These are phyloP conservation scores for Lottia gigantea DNA, from an alignment of 2,888 invertebrate genomes.

Conservation along the genomic window DNA sequence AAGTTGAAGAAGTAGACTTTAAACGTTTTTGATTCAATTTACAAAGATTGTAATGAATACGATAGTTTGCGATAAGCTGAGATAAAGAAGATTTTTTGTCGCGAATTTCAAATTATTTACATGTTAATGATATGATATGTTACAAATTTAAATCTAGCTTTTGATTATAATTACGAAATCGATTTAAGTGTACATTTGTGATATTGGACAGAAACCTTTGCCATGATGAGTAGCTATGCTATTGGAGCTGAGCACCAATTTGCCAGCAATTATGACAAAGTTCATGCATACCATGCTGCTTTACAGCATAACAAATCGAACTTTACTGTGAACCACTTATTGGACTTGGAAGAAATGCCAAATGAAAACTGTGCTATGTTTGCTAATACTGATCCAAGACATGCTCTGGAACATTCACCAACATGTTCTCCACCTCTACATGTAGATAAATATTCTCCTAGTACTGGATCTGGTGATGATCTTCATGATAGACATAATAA, in stretches of 20 bases:
- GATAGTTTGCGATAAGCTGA: too few species aligned
- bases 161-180: too few species aligned
- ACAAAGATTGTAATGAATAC: too few species aligned
- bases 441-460: conserved; percentile 20
- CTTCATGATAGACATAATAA: conserved; percentile 16
- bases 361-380: conserved; percentile 59
- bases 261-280: conserved; percentile 47
- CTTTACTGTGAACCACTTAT: conserved; percentile 54
- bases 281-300: conserved; percentile 46
- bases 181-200: too few species aligned
- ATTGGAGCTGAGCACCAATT: conserved; percentile 46
- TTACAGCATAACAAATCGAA: conserved; percentile 52
- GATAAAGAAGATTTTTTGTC: too few species aligned
- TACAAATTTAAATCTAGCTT: too few species aligned
- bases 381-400: conserved; percentile 49
- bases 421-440: conserved; percentile 41
- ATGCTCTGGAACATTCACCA: conserved; percentile 40
- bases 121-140: too few species aligned
- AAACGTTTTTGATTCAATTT: too few species aligned
- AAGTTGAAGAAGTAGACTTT: neutral
- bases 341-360: conserved; percentile 57
- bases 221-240: conserved; percentile 50
- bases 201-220: neutral
- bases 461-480: conserved; percentile 10
- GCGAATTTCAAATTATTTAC: too few species aligned